Conservation (phyloP, 2,113 vertebrate genomes). For the Dunckerocampus dactyliophorus region DNA sequence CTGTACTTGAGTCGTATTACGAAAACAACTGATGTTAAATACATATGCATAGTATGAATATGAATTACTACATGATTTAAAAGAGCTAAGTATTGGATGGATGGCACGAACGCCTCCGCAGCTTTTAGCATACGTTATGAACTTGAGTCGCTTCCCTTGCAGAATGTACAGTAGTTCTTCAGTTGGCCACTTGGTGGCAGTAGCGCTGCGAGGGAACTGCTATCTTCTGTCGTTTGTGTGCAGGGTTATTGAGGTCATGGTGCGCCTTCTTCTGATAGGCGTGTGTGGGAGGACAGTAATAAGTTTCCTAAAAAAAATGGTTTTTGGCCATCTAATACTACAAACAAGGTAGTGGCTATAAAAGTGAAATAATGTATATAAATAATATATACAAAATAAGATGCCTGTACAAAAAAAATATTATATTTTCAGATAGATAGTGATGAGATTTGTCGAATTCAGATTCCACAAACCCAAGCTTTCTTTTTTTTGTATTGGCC, state of each 20-base stretch:
- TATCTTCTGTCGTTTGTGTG: constrained; percentile 24
- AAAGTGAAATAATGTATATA: too few relatives aligned
- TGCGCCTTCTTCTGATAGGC: constrained; percentile 62
- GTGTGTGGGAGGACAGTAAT: constrained; percentile 67
- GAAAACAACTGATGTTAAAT: too few relatives aligned
- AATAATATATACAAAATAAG: too few relatives aligned
- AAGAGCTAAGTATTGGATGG: background rate
- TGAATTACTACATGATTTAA: too few relatives aligned
- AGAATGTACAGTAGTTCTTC: background rate
- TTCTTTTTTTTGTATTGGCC: too few relatives aligned
- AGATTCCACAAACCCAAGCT: too few relatives aligned
- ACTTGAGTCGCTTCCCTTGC: constrained; percentile 13
- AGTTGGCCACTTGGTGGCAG: constrained; percentile 48
- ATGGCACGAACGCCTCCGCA: background rate
- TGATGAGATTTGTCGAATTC: too few relatives aligned
- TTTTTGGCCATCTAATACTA: too few relatives aligned
- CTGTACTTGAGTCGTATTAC: too few relatives aligned
- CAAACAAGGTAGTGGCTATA: too few relatives aligned
- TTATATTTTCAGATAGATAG: too few relatives aligned
- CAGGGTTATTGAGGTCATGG: constrained; percentile 65
- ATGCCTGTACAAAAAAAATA: too few relatives aligned
- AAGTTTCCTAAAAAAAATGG: constrained; percentile 53
- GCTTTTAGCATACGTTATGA: background rate
- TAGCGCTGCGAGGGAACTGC: constrained; percentile 5
- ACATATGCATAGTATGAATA: background rate